Evolutionary conservation across 2,113 vertebrate genomes (phyloP).

Genomic region (Centropus bengalensis): DNA sequence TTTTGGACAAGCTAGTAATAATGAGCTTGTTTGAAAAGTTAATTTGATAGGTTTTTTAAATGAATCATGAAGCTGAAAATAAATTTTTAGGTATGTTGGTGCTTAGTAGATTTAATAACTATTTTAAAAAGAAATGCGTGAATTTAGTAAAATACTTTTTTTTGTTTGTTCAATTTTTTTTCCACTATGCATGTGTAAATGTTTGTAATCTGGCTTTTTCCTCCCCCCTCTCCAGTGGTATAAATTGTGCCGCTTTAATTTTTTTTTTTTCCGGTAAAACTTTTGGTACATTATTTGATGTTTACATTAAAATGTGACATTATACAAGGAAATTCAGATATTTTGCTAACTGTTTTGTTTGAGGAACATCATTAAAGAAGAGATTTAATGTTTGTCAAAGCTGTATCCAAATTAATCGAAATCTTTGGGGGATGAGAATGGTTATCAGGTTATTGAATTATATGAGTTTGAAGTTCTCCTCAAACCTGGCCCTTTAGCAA

Average conservation of each 20-base stretch:
- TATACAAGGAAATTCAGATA: constrained; percentile 88
- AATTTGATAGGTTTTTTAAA: constrained; percentile 84
- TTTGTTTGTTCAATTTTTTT: constrained; percentile 72
- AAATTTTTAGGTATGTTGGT: constrained; percentile 85
- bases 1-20: constrained; percentile 78
- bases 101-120: constrained; percentile 88
- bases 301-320: constrained; percentile 96
- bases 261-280: constrained; percentile 74
- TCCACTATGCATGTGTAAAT: constrained; percentile 90
- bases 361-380: constrained; percentile 85
- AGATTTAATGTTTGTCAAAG: constrained; percentile 78
- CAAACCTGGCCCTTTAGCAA: constrained; percentile 62
- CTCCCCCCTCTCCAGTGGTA: constrained; percentile 81
- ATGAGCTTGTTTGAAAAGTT: constrained; percentile 84
- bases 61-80: constrained; percentile 86
- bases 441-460: constrained; percentile 44
- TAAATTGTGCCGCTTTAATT: constrained; percentile 81
- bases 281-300: constrained; percentile 95
- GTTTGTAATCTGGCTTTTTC: constrained; percentile 85
- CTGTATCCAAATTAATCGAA: constrained; percentile 77
- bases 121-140: constrained; percentile 83
- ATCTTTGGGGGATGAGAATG: constrained; percentile 47
- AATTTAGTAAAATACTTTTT: constrained; percentile 80
- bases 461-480: constrained; percentile 46
- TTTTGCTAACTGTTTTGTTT: constrained; percentile 91